Conservation (phyloP, 2,797 vertebrate genomes). For the Strix occidentalis region DNA sequence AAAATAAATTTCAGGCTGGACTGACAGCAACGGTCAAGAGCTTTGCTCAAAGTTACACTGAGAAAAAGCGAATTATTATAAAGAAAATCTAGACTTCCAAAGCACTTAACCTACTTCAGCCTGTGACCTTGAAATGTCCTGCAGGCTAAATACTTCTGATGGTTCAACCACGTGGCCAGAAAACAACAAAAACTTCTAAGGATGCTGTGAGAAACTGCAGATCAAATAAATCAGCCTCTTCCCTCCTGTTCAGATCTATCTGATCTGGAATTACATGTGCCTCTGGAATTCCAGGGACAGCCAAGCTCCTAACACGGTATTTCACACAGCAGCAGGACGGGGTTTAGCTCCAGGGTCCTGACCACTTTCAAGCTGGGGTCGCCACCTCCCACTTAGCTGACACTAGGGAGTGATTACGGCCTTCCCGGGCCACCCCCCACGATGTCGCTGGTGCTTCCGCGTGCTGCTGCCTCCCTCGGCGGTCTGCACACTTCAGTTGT, state of each 20-base stretch:
- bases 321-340: neutral
- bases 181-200: neutral
- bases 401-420: accelerated
- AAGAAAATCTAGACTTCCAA: neutral
- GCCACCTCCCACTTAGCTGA: neutral
- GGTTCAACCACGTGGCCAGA: neutral
- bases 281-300: neutral
- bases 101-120: neutral
- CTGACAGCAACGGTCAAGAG: neutral
- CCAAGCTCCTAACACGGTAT: neutral
- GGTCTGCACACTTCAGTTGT: neutral
- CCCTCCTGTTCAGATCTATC: neutral
- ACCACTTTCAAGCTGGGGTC: neutral
- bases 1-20: neutral
- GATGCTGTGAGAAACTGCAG: neutral
- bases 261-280: no score
- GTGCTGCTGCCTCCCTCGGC: neutral
- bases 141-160: neutral
- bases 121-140: neutral
- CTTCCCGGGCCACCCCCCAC: neutral
- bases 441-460: neutral
- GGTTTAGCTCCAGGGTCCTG: neutral
- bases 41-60: neutral
- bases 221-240: neutral
- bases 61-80: neutral